Conservation (phyloP, 2,797 vertebrate species). For the Hypotaenidia okinawae region DNA sequence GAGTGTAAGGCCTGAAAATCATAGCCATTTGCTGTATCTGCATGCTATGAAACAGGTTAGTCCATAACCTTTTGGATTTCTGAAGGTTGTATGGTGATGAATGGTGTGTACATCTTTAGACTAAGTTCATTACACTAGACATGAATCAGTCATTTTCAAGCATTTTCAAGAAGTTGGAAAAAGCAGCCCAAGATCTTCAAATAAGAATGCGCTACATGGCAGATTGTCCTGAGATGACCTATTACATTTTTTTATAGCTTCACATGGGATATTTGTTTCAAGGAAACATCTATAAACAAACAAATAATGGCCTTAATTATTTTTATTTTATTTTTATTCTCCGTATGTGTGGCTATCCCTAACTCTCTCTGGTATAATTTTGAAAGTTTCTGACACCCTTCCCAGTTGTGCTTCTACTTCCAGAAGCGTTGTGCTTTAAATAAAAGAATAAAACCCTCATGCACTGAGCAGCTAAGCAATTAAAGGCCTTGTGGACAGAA, state of each 20-base stretch:
- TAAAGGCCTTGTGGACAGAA: not conserved
- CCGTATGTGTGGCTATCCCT: not conserved
- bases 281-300: not conserved
- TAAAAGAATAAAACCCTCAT: not conserved
- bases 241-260: not conserved
- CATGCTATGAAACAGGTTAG: not conserved
- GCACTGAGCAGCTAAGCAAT: not conserved
- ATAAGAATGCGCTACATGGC: not conserved
- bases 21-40: not conserved
- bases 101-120: not conserved
- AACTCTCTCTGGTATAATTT: not conserved
- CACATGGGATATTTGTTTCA: not conserved
- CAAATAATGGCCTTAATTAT: not conserved
- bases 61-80: not conserved
- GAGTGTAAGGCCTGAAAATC: not conserved
- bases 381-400: not conserved
- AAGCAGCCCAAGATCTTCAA: not conserved
- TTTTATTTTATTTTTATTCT: not conserved
- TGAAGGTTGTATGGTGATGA: not conserved
- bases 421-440: not conserved
- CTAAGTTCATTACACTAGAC: not conserved
- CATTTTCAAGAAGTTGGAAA: not conserved
- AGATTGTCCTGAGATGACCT: not conserved
- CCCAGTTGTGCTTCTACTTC: not conserved
- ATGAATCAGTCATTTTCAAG: not conserved